Evolutionary conservation across 2,888 invertebrate species (phyloP).

Genomic region (Andrena bucephala): DNA sequence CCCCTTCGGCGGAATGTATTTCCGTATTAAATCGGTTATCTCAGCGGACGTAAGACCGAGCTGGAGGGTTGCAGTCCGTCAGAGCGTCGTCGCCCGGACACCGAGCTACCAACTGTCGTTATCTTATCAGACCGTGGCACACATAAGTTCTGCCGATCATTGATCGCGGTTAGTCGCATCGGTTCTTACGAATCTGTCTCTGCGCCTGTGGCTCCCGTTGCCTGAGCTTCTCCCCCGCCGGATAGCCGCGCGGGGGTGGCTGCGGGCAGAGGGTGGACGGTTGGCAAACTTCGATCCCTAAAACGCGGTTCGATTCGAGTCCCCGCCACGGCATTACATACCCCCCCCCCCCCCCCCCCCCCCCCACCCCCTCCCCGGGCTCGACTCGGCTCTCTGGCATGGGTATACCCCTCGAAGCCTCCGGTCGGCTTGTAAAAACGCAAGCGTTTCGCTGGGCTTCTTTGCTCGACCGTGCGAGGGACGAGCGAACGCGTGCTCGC

Average conservation of each 20-base stretch:
- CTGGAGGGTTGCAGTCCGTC: conserved; percentile 9
- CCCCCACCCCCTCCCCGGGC: no score
- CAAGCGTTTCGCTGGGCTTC: conserved; percentile 61
- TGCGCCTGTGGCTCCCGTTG: background rate
- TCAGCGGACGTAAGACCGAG: background rate
- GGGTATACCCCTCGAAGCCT: conserved; percentile 10
- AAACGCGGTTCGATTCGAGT: conserved; percentile 5
- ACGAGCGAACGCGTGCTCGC: conserved; percentile 30
- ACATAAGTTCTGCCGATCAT: conserved; percentile 50
- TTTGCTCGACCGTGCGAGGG: conserved; percentile 17
- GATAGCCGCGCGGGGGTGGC: background rate
- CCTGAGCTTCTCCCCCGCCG: background rate
- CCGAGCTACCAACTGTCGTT: conserved; percentile 3
- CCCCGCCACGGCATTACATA: background rate
- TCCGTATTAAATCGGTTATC: conserved; percentile 12
- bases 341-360: no score
- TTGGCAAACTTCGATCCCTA: conserved; percentile 20
- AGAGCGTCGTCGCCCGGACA: background rate
- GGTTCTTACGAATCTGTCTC: conserved; percentile 36
- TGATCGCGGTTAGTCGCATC: conserved; percentile 55
- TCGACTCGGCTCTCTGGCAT: no score
- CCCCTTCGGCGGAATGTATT: background rate
- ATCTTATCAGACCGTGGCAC: conserved; percentile 54
- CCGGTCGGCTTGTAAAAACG: conserved; percentile 59
- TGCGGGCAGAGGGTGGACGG: background rate